A percentile compares a stretch with the other conserved stretches of the same genome.
These are phyloP conservation scores for Trinectes maculatus DNA, from an alignment of 2,113 vertebrate species.

Conservation along the genomic window DNA sequence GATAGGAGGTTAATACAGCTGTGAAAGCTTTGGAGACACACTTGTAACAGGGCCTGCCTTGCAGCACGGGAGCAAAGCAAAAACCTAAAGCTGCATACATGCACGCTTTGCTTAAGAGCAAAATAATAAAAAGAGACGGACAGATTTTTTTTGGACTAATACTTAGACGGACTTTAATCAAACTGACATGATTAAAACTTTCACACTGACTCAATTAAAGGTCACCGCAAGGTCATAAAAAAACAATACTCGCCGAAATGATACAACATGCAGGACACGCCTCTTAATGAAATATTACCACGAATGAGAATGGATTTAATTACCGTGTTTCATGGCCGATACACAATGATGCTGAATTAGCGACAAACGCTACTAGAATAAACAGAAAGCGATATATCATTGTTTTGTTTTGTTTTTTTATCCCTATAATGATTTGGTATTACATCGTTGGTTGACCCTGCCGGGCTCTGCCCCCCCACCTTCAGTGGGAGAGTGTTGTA, in stretches of 20 bases:
- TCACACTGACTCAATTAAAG: slow-evolving; percentile 11
- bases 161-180: slow-evolving; percentile 41
- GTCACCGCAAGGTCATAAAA: slow-evolving; percentile 19
- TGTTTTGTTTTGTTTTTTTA: background rate
- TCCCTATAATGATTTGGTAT: background rate
- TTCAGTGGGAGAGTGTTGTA: background rate
- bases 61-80: slow-evolving; percentile 47
- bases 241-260: background rate
- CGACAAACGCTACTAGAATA: background rate
- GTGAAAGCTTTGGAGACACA: slow-evolving; percentile 57
- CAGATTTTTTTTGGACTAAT: background rate
- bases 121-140: too few species aligned
- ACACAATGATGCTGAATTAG: slow-evolving; percentile 2
- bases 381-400: background rate
- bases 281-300: slow-evolving; percentile 34
- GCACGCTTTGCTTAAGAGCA: too few species aligned
- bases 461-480: background rate
- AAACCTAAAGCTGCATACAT: slow-evolving; percentile 22
- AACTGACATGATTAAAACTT: slow-evolving; percentile 25
- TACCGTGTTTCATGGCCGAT: slow-evolving; percentile 23
- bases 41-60: slow-evolving; percentile 41
- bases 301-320: slow-evolving; percentile 34
- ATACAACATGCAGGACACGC: background rate
- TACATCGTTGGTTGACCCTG: background rate
- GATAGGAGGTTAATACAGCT: slow-evolving; percentile 57